Evolutionary conservation across 2,113 vertebrate species (phyloP), one percentile per base, ranked within the genome.

Genomic region (Bufo gargarizans): DNA sequence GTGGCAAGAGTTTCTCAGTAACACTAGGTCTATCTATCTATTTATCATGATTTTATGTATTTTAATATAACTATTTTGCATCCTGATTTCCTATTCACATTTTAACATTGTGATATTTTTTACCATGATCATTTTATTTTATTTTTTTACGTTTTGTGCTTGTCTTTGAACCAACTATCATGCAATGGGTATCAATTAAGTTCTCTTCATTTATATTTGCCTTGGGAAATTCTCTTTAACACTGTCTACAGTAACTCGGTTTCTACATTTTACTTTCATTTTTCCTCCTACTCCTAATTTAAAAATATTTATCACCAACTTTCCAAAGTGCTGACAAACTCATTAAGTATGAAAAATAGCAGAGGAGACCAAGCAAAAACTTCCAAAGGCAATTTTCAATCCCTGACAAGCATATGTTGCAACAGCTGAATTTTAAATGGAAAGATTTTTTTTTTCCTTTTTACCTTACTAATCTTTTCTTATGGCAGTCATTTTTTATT

Each of bases 391-490:
- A 88, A 88, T 88, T 88, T 88, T 82, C 86, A 59, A 76, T 88
- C 79, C 79, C 55, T 59, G 78, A 88, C 86, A 88, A 88, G 79
- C 86, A 88, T 88, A 88, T 82, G 78, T 88, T 82, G 78, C 69
- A 88, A 88, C 86, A 88, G 86, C 86, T 88, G 79, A 88, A 89
- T 84, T 89, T 78, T 84, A 89, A 84, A 89, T 88, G 71, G 86
- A 58, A 5, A 71, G 45, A 78, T 19, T 49, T 78, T 78, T 69
- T 82, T 17, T 14, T 17, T 33, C 14, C 65, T 9, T 10, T 77
- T 77, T 77, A 20, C 49, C 67, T 84, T 84, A 17, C 59, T 84
- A 89, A 78, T 84, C 45, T 84, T 20, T 61, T 78, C 45, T 19
- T 53, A 43, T 89, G 58, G 58, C 50, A 69, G 56, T 77, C 22